A percentile compares a stretch with the other conserved stretches of the same genome.
phyloP scores from a whole-genome alignment of 2,888 invertebrate species.

The Xestia rhomboidea region DNA sequence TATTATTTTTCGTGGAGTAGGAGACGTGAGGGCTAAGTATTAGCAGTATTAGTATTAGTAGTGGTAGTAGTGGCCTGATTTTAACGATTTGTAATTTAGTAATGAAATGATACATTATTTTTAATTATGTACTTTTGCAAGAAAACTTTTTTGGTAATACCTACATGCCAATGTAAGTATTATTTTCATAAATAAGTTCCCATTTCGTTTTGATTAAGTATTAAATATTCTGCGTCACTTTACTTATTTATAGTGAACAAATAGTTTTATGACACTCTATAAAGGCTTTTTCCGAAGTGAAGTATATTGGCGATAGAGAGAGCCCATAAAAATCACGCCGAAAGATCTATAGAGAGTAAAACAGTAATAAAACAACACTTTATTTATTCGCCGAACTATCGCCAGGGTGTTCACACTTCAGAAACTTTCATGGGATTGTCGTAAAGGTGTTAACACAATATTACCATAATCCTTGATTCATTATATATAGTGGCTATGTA shows the following conservation, averaged over 20 bases:
- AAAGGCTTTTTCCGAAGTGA: constrained; percentile 11
- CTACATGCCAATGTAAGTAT: neutral
- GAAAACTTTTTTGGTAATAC: neutral
- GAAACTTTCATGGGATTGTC: constrained; percentile 40
- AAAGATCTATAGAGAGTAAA: constrained; percentile 43
- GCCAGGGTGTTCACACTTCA: constrained; percentile 19
- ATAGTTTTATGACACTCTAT: constrained; percentile 24
- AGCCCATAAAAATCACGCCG: constrained; percentile 44
- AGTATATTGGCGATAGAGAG: constrained; percentile 31
- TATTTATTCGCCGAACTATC: constrained; percentile 45
- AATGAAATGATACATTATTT: neutral
- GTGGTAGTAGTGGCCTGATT: neutral
- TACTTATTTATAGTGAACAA: constrained; percentile 8
- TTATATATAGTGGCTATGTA: neutral
- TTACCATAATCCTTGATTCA: constrained; percentile 8
- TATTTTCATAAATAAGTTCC: neutral
- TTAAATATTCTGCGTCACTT: neutral
- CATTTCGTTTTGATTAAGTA: neutral
- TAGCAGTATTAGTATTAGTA: no score
- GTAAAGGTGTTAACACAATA: constrained; percentile 18
- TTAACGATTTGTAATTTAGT: neutral
- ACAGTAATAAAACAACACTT: constrained; percentile 48
- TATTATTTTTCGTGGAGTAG: neutral
- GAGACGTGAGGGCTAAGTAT: neutral
- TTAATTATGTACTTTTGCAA: neutral